phyloP scores from a whole-genome alignment of 2,888 invertebrate species.

The Tryphoninae sp. region DNA sequence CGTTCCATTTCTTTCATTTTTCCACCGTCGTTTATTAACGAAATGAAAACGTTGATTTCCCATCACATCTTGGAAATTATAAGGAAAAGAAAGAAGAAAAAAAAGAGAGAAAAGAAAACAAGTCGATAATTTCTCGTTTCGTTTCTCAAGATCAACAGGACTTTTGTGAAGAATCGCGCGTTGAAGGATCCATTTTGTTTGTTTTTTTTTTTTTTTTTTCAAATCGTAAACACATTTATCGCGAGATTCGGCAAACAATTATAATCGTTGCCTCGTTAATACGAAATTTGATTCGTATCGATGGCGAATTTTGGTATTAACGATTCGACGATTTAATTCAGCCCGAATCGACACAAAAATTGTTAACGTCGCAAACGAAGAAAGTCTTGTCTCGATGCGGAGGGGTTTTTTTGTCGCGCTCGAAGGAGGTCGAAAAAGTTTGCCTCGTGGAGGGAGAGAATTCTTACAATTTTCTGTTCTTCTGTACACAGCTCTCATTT shows the following conservation, averaged over 20 bases:
- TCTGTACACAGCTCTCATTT: background rate
- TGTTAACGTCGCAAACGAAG: too few species aligned
- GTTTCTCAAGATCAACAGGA: background rate
- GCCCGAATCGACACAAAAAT: background rate
- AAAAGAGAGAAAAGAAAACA: background rate
- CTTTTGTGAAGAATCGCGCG: too few species aligned
- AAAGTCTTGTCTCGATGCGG: too few species aligned
- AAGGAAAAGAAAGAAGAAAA: background rate
- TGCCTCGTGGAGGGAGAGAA: background rate
- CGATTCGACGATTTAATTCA: background rate
- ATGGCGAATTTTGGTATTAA: background rate
- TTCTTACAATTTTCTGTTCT: background rate
- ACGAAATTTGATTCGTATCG: background rate
- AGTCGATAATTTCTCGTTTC: background rate
- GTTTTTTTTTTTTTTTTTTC: too few species aligned
- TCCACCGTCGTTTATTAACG: conserved; percentile 9
- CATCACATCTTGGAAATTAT: conserved; percentile 10
- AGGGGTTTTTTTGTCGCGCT: background rate
- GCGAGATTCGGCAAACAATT: too few species aligned
- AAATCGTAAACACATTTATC: too few species aligned
- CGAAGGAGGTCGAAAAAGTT: conserved; percentile 18
- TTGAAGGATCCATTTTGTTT: too few species aligned
- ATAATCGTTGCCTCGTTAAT: background rate
- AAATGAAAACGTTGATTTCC: background rate
- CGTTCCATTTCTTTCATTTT: background rate